Evolutionary conservation across 1,140 invertebrate genomes (phyloP).

Genomic region (Bombus cullumanus): DNA sequence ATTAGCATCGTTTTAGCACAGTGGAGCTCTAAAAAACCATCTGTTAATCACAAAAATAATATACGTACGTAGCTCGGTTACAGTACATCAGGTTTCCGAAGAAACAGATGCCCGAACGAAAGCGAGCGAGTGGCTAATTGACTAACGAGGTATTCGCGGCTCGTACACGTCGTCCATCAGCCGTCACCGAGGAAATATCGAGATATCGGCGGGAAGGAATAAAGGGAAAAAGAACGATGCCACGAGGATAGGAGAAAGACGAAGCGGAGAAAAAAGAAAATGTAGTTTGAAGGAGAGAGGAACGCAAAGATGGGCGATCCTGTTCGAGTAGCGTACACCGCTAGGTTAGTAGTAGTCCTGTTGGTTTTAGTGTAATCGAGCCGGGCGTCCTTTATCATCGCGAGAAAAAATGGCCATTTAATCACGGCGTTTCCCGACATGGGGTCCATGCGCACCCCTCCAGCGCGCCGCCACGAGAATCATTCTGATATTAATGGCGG

Average conservation of each 20-base stretch:
- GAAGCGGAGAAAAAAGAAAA: not conserved
- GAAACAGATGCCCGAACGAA: slow-evolving; percentile 39
- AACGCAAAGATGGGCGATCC: not conserved
- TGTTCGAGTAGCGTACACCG: slow-evolving; percentile 20
- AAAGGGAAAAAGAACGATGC: not conserved
- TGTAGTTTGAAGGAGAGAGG: not conserved
- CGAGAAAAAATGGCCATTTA: slow-evolving; percentile 59
- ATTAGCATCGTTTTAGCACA: not conserved
- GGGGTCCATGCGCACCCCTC: slow-evolving; percentile 55
- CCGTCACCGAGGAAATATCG: slow-evolving; percentile 50
- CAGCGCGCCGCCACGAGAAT: slow-evolving; percentile 27
- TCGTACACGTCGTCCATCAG: slow-evolving; percentile 51
- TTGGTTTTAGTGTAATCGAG: slow-evolving; percentile 60
- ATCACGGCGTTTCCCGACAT: slow-evolving; percentile 61
- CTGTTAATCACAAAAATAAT: not conserved
- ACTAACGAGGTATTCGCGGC: slow-evolving; percentile 53
- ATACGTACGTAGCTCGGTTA: not conserved
- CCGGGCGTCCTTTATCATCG: slow-evolving; percentile 52
- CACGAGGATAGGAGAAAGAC: not conserved
- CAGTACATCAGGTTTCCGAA: slow-evolving; percentile 3
- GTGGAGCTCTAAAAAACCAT: not conserved
- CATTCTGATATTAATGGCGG: slow-evolving; percentile 57
- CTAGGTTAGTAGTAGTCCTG: slow-evolving; percentile 24
- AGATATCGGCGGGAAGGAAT: slow-evolving; percentile 4
- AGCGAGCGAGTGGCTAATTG: slow-evolving; percentile 51